phyloP scores from a whole-genome alignment of 2,797 vertebrate species.

The Botia almorhae region DNA sequence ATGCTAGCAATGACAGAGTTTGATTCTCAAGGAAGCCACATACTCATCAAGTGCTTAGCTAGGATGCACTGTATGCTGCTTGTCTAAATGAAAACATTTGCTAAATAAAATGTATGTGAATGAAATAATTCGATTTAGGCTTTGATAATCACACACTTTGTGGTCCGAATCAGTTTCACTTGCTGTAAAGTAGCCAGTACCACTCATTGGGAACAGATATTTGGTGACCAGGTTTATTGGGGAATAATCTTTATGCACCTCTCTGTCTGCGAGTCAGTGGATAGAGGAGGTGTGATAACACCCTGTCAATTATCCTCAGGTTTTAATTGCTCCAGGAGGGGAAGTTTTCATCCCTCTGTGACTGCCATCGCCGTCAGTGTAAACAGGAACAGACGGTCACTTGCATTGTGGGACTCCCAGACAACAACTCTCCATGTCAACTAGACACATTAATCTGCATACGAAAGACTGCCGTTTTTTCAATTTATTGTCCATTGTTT shows the following conservation, averaged over 20 bases:
- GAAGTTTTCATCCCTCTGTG: conserved; percentile 45
- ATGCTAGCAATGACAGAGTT: not conserved
- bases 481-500: too few relatives aligned
- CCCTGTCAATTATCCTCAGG: conserved; percentile 58
- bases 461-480: conserved; percentile 14
- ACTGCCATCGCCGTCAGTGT: conserved; percentile 48
- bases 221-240: conserved; percentile 23
- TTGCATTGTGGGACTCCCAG: conserved; percentile 55
- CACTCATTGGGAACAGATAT: too few relatives aligned
- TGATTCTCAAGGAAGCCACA: not conserved
- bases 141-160: not conserved
- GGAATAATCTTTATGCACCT: conserved; percentile 29
- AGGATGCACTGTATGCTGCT: not conserved
- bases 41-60: not conserved
- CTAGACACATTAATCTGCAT: conserved; percentile 34
- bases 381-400: conserved; percentile 49
- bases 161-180: not conserved
- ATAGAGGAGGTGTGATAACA: conserved; percentile 53
- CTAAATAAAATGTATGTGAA: not conserved
- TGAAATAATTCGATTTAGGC: not conserved
- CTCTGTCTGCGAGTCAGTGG: conserved; percentile 37
- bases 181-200: not conserved
- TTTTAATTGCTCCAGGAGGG: conserved; percentile 60
- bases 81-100: not conserved
- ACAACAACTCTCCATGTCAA: conserved; percentile 54